Percentiles rank a stretch among this genome's conserved stretches.
Conservation (phyloP, 2,113 vertebrate genomes). For the Tragelaphus scriptus region DNA sequence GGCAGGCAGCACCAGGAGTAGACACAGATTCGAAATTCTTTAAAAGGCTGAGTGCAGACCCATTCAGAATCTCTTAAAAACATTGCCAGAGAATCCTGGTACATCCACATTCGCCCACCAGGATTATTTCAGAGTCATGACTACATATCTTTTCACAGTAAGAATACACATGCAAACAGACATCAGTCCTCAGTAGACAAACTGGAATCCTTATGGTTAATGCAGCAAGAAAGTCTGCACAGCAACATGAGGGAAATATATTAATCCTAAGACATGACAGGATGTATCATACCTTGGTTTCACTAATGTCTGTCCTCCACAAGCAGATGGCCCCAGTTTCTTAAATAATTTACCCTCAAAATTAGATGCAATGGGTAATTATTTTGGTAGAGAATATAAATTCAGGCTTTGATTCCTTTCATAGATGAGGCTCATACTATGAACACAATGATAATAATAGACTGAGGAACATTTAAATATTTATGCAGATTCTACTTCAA, state of each 20-base stretch:
- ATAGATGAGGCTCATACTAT: constrained; percentile 30
- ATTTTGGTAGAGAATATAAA: constrained; percentile 53
- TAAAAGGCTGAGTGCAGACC: constrained; percentile 38
- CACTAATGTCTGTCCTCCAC: constrained; percentile 13
- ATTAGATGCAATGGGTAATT: constrained; percentile 53
- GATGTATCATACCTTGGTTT: constrained; percentile 46
- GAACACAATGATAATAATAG: constrained; percentile 56
- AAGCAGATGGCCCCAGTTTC: constrained; percentile 33
- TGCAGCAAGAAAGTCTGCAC: constrained; percentile 1
- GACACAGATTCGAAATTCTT: constrained; percentile 32
- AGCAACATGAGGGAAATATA: not conserved
- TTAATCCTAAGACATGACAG: constrained; percentile 35
- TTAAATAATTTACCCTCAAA: constrained; percentile 52
- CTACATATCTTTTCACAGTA: not conserved
- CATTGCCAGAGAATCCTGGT: not conserved
- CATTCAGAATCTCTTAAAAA: constrained; percentile 29
- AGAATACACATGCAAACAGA: not conserved
- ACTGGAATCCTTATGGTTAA: constrained; percentile 7
- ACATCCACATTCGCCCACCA: not conserved
- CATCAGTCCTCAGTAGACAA: not conserved
- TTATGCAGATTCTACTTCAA: constrained; percentile 52
- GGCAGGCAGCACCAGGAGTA: constrained; percentile 41
- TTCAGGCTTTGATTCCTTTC: constrained; percentile 49
- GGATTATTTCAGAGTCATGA: constrained; percentile 35
- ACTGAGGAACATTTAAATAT: constrained; percentile 60